A percentile compares a stretch with the other conserved stretches of the same genome.
Conservation (phyloP, 2,113 vertebrate genomes). For the Myocastor coypus region DNA sequence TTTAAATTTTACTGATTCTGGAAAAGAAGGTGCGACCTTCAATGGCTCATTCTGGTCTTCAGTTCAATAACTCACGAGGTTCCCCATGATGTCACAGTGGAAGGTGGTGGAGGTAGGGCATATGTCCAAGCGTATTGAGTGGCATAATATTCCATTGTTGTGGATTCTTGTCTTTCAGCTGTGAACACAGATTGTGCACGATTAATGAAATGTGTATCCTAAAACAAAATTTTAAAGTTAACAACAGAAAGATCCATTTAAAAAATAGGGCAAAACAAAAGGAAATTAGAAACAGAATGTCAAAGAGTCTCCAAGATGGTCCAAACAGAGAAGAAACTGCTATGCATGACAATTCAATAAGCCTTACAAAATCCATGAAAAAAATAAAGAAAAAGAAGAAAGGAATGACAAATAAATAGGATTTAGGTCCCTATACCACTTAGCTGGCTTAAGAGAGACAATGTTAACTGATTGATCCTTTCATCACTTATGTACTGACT, state of each 20-base stretch:
- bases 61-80: not conserved
- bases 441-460: fast-evolving
- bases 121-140: not conserved
- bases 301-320: not conserved
- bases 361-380: not conserved
- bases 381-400: not conserved
- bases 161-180: not conserved
- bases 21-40: not conserved
- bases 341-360: not conserved
- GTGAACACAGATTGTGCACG: not conserved
- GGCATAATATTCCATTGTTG: not conserved
- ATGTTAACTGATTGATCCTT: not conserved
- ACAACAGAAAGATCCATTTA: not conserved
- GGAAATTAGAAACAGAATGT: not conserved
- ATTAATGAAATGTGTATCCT: not conserved
- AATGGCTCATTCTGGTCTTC: not conserved
- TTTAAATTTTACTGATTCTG: not conserved
- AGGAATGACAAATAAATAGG: not conserved
- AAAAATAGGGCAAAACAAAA: not conserved
- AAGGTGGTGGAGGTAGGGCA: not conserved
- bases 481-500: not conserved
- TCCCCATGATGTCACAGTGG: not conserved
- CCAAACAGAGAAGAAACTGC: not conserved
- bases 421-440: fast-evolving
- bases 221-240: not conserved